A percentile compares a stretch with the other conserved stretches of the same genome.
These are phyloP conservation scores for Philereme transversata DNA, from an alignment of 2,888 invertebrate genomes.

Conservation along the genomic window DNA sequence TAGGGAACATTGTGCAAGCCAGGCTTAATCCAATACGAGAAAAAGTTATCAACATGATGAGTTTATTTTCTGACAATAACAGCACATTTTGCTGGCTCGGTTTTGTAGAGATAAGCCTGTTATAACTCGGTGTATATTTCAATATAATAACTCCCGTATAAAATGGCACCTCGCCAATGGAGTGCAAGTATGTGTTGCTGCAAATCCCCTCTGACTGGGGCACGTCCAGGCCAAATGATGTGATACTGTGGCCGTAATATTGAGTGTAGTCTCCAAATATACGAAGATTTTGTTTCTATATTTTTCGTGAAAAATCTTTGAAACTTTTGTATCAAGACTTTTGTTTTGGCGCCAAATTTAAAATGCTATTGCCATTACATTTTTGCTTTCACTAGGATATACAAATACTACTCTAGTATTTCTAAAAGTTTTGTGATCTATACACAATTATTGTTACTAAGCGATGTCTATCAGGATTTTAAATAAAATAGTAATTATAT, in stretches of 20 bases:
- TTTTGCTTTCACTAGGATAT: too few species aligned
- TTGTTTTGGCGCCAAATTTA: too few species aligned
- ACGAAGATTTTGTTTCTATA: neutral
- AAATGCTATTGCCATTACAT: too few species aligned
- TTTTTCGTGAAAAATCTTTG: neutral
- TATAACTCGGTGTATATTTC: slow-evolving; percentile 40
- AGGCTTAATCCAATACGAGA: slow-evolving; percentile 24
- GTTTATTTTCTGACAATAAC: slow-evolving; percentile 33
- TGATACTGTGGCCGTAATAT: slow-evolving; percentile 19
- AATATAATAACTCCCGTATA: slow-evolving; percentile 41
- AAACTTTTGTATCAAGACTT: too few species aligned
- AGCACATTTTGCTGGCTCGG: slow-evolving; percentile 39
- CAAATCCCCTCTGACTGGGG: slow-evolving; percentile 28
- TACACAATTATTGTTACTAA: too few species aligned
- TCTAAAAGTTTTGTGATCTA: too few species aligned
- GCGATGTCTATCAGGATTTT: too few species aligned
- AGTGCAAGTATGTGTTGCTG: slow-evolving; percentile 38
- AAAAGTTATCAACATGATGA: slow-evolving; percentile 32
- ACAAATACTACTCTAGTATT: too few species aligned
- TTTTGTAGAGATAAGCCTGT: slow-evolving; percentile 41
- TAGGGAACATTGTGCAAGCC: too few species aligned
- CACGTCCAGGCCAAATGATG: slow-evolving; percentile 29
- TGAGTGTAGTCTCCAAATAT: slow-evolving; percentile 8
- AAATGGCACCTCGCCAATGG: slow-evolving; percentile 39
- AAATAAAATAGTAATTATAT: too few species aligned